phyloP scores from a whole-genome alignment of 2,797 vertebrate genomes.

The Labeo calbasu region DNA sequence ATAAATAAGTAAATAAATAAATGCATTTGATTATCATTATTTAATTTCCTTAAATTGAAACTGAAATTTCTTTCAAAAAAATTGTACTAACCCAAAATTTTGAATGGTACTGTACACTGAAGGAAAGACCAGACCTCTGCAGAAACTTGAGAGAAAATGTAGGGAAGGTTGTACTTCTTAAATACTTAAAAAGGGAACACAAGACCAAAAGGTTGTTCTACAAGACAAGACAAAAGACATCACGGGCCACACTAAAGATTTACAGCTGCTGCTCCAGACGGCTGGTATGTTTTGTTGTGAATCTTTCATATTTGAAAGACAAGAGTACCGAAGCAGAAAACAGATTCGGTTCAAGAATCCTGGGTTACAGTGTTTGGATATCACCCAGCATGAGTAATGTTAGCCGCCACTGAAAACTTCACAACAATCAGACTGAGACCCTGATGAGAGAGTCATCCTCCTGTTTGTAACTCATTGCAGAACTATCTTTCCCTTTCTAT shows the following conservation, averaged over 20 bases:
- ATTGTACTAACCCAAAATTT: background rate
- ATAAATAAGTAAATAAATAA: too few species aligned
- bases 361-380: background rate
- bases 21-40: too few species aligned
- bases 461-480: background rate
- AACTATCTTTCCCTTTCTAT: background rate
- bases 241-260: background rate
- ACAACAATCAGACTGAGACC: background rate
- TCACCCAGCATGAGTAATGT: background rate
- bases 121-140: background rate
- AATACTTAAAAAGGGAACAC: background rate
- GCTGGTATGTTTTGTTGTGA: background rate
- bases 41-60: too few species aligned
- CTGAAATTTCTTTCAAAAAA: too few species aligned
- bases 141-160: too few species aligned
- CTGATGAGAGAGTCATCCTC: background rate
- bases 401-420: background rate
- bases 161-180: too few species aligned
- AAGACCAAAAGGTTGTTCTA: background rate
- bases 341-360: slow-evolving; percentile 8
- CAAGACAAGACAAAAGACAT: background rate
- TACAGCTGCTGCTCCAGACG: background rate
- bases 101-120: background rate
- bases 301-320: slow-evolving; percentile 26
- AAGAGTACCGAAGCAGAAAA: background rate